Conservation (phyloP, 2,797 vertebrate genomes). For the Myotis planiceps region DNA sequence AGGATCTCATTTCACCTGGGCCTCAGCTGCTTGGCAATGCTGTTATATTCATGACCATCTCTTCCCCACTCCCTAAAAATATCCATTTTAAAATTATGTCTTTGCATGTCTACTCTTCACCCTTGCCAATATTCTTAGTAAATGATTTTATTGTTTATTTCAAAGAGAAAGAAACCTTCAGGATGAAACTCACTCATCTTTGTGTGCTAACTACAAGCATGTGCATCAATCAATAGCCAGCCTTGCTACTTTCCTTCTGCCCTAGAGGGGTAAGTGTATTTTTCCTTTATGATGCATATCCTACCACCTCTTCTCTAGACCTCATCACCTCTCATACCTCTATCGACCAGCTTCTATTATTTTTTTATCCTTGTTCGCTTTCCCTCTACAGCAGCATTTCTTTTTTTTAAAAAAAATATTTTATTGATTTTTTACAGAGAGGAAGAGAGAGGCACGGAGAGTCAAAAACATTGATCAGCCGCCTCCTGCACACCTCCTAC, state of each 20-base stretch:
- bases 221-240: too few relatives aligned
- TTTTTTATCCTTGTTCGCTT: conserved; percentile 1
- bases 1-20: background rate
- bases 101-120: background rate
- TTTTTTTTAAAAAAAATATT: too few relatives aligned
- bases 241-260: background rate
- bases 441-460: too few relatives aligned
- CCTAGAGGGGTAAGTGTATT: background rate
- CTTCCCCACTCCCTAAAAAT: background rate
- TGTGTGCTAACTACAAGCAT: background rate
- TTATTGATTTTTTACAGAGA: too few relatives aligned
- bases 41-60: background rate
- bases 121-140: background rate
- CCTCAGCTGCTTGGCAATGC: background rate
- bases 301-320: background rate
- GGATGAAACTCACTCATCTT: background rate
- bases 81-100: background rate
- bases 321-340: background rate
- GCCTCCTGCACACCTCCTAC: too few relatives aligned
- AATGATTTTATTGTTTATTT: background rate
- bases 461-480: too few relatives aligned
- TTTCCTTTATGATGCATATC: background rate
- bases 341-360: background rate
- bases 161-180: background rate
- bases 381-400: background rate